Base-by-base conservation (phyloP, 2,113 vertebrate species). In the Pomatorhinus ruficollis region DNA sequence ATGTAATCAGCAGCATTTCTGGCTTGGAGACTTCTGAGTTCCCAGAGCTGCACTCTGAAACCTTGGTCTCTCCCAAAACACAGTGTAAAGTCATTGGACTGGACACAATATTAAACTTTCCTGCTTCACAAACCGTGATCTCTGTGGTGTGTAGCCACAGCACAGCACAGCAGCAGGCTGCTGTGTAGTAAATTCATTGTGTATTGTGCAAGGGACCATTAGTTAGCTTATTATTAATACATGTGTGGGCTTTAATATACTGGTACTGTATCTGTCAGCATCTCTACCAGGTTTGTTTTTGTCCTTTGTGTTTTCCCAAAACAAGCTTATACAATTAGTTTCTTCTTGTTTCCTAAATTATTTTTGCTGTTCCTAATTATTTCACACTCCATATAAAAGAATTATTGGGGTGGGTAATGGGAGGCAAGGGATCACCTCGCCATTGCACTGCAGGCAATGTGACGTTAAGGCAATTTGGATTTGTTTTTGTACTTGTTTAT, bases 311-410 rank as follows among this genome's bases (percentile, higher is more conserved):
- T 97, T 98, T 98, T 97, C 97, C 96, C 98, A 91, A 97, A 97
- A 98, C 97, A 97, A 96, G 96, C 97, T 97, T 97, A 97, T 95
- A 97, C 97, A 98, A 98, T 98, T 98, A 98, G 97, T 97, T 98
- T 97, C 97, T 98, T 98, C 97, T 98, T 97, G 98, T 98, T 98
- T 97, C 97, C 97, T 97, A 98, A 98, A 98, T 98, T 98, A 98
- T 98, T 98, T 98, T 98, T 98, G 97, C 96, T 97, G 95, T 94
- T 97, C 72, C 98, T 98, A 98, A 98, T 98, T 98, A 98, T 98
- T 98, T 98, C 98, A 98, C 98, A 98, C 98, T 98, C 97, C 97
- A 98, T 98, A 98, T 98, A 98, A 97, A 98, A 98, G 98, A 98
- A 97, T 98, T 98, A 98, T 98, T 97, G 97, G 97, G 97, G 92